Conservation (phyloP, 2,113 vertebrate species). For the Conger conger region DNA sequence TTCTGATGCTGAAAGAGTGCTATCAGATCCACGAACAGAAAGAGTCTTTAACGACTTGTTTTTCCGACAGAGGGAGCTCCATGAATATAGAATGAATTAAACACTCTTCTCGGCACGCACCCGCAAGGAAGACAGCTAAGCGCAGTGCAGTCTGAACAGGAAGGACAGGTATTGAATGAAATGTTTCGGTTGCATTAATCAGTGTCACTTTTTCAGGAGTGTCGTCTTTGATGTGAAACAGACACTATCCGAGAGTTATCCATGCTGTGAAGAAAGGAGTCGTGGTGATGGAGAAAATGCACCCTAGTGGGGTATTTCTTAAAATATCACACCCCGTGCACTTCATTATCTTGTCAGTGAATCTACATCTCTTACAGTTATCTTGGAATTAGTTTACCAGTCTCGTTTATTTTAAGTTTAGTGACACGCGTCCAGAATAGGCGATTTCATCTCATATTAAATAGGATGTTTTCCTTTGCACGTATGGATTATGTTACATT, state of each 20-base stretch:
- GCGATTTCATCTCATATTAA: not conserved
- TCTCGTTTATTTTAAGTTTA: not conserved
- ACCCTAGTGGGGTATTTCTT: slow-evolving; percentile 62
- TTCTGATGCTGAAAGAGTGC: not conserved
- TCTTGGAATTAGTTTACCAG: not conserved
- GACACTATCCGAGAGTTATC: slow-evolving; percentile 60
- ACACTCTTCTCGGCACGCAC: not conserved
- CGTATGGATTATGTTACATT: not conserved
- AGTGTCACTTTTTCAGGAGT: slow-evolving; percentile 56
- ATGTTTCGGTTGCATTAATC: slow-evolving; percentile 68
- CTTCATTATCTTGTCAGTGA: slow-evolving; percentile 35
- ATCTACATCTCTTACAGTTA: slow-evolving; percentile 19
- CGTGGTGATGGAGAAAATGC: slow-evolving; percentile 71
- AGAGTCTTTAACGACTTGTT: not conserved
- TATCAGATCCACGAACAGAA: not conserved
- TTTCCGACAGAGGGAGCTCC: slow-evolving; percentile 39
- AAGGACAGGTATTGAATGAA: slow-evolving; percentile 53
- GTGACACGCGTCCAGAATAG: not conserved
- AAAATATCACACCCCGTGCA: slow-evolving; percentile 58
- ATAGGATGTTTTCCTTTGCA: no score
- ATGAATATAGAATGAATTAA: slow-evolving; percentile 35
- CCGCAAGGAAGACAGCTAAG: slow-evolving; percentile 24
- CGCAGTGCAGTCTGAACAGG: slow-evolving; percentile 53
- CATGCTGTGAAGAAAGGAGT: slow-evolving; percentile 63
- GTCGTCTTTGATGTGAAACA: slow-evolving; percentile 75